Conservation (phyloP, 2,888 invertebrate genomes). For the Thysanoteuthis rhombus region DNA sequence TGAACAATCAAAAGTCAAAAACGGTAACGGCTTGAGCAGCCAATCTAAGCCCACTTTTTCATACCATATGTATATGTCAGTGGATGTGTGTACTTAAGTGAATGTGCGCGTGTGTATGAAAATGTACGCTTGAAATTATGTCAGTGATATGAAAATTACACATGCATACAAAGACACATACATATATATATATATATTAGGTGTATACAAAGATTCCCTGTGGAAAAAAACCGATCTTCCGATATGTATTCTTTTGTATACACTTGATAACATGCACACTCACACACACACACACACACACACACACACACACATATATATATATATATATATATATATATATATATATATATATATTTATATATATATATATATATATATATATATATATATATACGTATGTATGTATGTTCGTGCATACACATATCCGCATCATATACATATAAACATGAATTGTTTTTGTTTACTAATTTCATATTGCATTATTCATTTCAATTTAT, state of each 20-base stretch:
- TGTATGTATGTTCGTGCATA: no score
- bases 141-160: not conserved
- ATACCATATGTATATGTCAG: not conserved
- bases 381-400: no score
- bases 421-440: no score
- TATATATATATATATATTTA: not conserved
- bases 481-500: no score
- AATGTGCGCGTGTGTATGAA: not conserved
- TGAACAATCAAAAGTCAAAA: no score
- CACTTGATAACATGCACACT: no score
- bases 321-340: not conserved
- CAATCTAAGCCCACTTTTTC: not conserved
- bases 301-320: not conserved
- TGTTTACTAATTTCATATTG: no score
- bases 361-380: not conserved
- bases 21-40: not conserved
- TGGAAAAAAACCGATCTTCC: no score
- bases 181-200: no score
- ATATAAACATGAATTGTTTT: no score
- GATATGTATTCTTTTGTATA: no score
- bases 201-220: no score
- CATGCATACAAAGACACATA: not conserved
- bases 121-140: not conserved
- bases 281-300: not conserved
- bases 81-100: not conserved